These are phyloP conservation scores for Melanocharis versteri DNA, from an alignment of 2,113 vertebrate genomes.

Conservation along the genomic window DNA sequence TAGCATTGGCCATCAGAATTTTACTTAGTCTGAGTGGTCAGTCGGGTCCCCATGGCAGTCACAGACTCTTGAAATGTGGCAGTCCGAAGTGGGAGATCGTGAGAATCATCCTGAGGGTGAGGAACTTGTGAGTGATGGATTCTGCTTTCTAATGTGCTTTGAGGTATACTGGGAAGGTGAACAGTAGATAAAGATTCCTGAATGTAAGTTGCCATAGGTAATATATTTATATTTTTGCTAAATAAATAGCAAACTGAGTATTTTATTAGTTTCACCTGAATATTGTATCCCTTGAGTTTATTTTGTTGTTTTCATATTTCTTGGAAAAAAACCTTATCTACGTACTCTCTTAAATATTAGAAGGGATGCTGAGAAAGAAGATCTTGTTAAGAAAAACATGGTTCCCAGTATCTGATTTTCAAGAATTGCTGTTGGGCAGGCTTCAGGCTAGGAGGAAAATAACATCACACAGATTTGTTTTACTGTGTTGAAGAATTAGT, in stretches of 20 bases:
- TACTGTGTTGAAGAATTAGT: neutral
- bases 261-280: neutral
- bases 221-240: neutral
- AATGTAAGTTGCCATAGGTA: neutral
- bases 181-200: neutral
- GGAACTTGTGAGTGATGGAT: neutral
- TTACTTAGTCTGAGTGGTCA: neutral
- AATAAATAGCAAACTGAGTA: neutral
- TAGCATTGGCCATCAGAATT: neutral
- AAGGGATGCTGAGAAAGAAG: neutral
- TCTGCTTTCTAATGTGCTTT: neutral
- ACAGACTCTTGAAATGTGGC: neutral
- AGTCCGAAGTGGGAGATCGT: neutral
- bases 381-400: neutral
- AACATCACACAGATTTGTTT: neutral
- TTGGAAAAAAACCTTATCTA: neutral
- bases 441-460: neutral
- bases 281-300: neutral
- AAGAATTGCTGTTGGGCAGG: neutral
- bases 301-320: neutral
- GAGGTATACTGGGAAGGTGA: neutral
- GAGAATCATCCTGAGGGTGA: neutral
- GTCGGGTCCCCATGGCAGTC: rapidly evolving
- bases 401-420: neutral
- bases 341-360: neutral